Percentiles rank a stretch among this genome's conserved stretches.
Evolutionary conservation across 1,140 invertebrate species (phyloP).

Genomic region (Theocolax elegans): DNA sequence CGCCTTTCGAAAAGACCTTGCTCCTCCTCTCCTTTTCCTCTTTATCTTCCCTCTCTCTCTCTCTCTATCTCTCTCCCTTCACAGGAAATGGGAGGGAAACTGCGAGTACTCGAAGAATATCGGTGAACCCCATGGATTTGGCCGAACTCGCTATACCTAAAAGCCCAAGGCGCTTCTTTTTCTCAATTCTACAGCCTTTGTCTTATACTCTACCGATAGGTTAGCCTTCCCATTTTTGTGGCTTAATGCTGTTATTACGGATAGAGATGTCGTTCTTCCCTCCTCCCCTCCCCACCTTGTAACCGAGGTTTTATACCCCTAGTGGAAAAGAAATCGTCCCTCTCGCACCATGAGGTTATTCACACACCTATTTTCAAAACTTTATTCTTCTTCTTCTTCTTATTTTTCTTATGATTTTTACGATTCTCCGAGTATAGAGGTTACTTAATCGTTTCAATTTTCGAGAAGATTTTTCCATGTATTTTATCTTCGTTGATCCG

Average conservation of each 20-base stretch:
- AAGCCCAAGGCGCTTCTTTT: no score
- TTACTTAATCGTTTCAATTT: no score
- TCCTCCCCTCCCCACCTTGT: no score
- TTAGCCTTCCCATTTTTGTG: background rate
- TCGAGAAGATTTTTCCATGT: no score
- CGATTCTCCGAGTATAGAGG: no score
- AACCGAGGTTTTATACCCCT: background rate
- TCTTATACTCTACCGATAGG: no score
- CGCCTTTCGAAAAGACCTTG: conserved; percentile 46
- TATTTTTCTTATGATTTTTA: no score
- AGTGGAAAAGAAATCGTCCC: conserved; percentile 15
- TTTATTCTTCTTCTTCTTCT: no score
- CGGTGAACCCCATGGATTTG: background rate
- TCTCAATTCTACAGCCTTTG: no score
- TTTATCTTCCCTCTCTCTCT: background rate
- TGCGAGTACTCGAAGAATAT: background rate
- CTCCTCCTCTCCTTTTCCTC: conserved; percentile 24
- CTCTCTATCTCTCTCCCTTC: background rate
- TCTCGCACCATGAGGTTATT: background rate
- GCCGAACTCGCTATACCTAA: background rate
- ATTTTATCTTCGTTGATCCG: no score
- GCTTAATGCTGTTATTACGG: conserved; percentile 7
- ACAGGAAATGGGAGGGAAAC: background rate
- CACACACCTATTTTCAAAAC: no score
- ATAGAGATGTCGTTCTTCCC: background rate